Percentiles rank a stretch among this genome's conserved stretches.
Evolutionary conservation across 2,888 invertebrate genomes (phyloP).

Genomic region (Limnephilus lunatus): DNA sequence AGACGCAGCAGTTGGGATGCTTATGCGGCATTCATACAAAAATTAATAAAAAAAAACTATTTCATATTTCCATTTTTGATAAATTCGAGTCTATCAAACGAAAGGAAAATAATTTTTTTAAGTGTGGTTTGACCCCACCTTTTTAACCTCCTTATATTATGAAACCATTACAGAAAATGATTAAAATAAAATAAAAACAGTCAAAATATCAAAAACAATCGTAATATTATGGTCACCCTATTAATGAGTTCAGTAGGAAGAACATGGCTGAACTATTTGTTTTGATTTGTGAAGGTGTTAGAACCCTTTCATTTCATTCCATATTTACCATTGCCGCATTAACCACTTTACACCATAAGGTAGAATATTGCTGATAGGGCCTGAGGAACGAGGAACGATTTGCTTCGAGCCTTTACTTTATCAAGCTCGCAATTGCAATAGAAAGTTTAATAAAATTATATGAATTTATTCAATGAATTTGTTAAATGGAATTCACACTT

Average conservation of each 20-base stretch:
- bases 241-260: conserved; percentile 41
- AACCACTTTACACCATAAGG: not conserved
- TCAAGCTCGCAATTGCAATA: conserved; percentile 14
- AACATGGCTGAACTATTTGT: conserved; percentile 17
- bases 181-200: not conserved
- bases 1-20: too few species aligned
- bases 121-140: too few species aligned
- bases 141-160: too few species aligned
- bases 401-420: conserved; percentile 22
- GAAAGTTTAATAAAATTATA: conserved; percentile 29
- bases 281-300: conserved; percentile 36
- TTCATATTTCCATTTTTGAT: too few species aligned
- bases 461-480: conserved; percentile 23
- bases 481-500: conserved; percentile 2
- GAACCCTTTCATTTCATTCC: conserved; percentile 26
- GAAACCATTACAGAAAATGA: not conserved
- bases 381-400: conserved; percentile 11
- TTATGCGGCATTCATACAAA: too few species aligned
- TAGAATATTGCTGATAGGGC: conserved; percentile 28
- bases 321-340: not conserved
- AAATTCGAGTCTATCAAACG: too few species aligned
- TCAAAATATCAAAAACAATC: not conserved
- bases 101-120: too few species aligned
- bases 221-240: not conserved
- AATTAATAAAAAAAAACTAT: too few species aligned